phyloP scores from a whole-genome alignment of 2,113 vertebrate species.

The Chaenogobius annularis region DNA sequence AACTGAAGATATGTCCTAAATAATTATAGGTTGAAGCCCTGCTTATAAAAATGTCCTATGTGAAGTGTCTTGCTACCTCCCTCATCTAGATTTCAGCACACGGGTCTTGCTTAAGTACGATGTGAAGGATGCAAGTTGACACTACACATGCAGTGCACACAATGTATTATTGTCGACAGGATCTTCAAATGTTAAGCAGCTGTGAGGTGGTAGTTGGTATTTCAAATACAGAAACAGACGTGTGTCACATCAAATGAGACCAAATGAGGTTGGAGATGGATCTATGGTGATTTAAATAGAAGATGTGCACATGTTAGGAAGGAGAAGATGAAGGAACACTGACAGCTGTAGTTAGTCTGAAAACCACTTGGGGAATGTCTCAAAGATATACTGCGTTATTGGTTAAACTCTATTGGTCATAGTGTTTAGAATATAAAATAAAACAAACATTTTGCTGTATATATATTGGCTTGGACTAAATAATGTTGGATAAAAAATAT shows the following conservation, averaged over 20 bases:
- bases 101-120: constrained; percentile 18
- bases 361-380: not conserved
- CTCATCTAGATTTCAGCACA: constrained; percentile 35
- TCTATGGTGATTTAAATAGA: constrained; percentile 37
- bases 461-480: not conserved
- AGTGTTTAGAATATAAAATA: not conserved
- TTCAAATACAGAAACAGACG: constrained; percentile 40
- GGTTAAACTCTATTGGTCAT: not conserved
- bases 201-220: not conserved
- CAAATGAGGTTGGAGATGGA: constrained; percentile 13
- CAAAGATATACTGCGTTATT: not conserved
- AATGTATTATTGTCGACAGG: not conserved
- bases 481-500: not conserved
- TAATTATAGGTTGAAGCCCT: constrained; percentile 29
- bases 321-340: constrained; percentile 14
- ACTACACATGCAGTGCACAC: not conserved
- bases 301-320: not conserved
- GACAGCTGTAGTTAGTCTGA: constrained; percentile 17
- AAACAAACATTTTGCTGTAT: no score
- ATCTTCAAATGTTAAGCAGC: constrained; percentile 46
- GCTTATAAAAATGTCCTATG: constrained; percentile 41
- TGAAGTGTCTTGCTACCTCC: constrained; percentile 26
- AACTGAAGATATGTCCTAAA: constrained; percentile 33
- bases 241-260: constrained; percentile 35
- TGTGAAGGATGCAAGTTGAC: constrained; percentile 15